These are phyloP conservation scores for Ooceraea biroi DNA, from an alignment of 1,140 invertebrate species.

Conservation along the genomic window DNA sequence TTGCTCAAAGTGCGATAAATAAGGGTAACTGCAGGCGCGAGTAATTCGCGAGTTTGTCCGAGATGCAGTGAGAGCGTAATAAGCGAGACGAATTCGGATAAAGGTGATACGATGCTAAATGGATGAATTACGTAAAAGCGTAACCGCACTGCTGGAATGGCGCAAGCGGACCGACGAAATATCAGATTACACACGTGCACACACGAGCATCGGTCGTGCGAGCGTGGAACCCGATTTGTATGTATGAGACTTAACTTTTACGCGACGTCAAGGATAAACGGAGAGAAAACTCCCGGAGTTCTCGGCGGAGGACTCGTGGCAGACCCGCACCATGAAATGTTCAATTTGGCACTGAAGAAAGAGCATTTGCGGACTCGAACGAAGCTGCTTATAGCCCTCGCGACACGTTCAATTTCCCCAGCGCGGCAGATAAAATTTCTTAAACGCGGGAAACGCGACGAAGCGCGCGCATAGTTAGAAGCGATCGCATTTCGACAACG, in stretches of 20 bases:
- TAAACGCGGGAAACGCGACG: constrained; percentile 17
- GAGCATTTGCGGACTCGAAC: constrained; percentile 21
- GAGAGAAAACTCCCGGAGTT: neutral
- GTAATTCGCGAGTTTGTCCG: constrained; percentile 10
- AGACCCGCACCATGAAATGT: constrained; percentile 7
- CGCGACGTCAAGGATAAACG: constrained; percentile 44
- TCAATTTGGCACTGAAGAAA: constrained; percentile 48
- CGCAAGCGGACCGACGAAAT: neutral
- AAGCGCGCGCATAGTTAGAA: neutral
- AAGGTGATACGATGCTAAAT: neutral
- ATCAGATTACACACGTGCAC: constrained; percentile 16
- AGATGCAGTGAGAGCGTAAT: neutral
- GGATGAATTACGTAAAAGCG: neutral
- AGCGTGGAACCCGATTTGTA: constrained; percentile 36
- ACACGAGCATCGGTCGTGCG: neutral
- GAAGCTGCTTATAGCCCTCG: constrained; percentile 27
- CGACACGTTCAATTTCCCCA: constrained; percentile 51
- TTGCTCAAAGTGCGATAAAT: neutral
- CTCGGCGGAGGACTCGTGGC: neutral
- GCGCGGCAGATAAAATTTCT: constrained; percentile 16
- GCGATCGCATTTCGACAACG: constrained; percentile 5
- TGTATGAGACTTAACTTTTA: constrained; percentile 58
- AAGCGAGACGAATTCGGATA: neutral
- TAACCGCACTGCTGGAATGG: neutral
- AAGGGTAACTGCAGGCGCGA: neutral